Evolutionary conservation across 1,140 invertebrate genomes (phyloP).

Genomic region (Drosophila guanche): DNA sequence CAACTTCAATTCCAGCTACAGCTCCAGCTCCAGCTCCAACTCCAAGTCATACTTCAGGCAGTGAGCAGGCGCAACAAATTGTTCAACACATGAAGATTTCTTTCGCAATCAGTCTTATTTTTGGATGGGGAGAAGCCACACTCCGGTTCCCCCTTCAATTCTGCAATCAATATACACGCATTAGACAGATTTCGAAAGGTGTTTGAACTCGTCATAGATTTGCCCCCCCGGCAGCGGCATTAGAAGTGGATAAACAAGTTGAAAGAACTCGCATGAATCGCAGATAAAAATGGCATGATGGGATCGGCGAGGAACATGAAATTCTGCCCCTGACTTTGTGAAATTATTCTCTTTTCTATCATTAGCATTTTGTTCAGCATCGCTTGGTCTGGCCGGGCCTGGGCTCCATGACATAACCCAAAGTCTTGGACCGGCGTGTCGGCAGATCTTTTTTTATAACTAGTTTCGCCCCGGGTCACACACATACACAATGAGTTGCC

Average conservation of each 20-base stretch:
- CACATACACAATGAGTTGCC: constrained; percentile 65
- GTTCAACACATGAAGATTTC: constrained; percentile 51
- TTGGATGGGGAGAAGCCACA: constrained; percentile 39
- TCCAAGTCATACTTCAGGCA: constrained; percentile 25
- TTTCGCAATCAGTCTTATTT: constrained; percentile 50
- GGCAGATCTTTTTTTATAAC: constrained; percentile 62
- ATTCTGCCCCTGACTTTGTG: constrained; percentile 44
- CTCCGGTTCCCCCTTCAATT: not conserved
- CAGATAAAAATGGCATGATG: constrained; percentile 47
- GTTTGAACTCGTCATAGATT: constrained; percentile 66
- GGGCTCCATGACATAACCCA: constrained; percentile 62
- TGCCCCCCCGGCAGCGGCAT: constrained; percentile 43
- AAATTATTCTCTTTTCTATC: constrained; percentile 34
- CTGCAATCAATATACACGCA: constrained; percentile 63
- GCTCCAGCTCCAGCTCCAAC: constrained; percentile 10
- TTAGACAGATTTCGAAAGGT: constrained; percentile 74
- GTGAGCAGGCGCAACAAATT: constrained; percentile 52
- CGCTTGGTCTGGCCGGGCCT: too few relatives aligned
- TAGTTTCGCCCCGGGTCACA: constrained; percentile 65
- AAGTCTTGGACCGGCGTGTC: not conserved
- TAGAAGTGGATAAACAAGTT: constrained; percentile 48
- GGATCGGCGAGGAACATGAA: constrained; percentile 11
- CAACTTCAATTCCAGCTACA: constrained; percentile 18
- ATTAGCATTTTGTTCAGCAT: constrained; percentile 52
- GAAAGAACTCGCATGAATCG: constrained; percentile 63